phyloP scores from a whole-genome alignment of 2,113 vertebrate species.

The Astur gentilis region DNA sequence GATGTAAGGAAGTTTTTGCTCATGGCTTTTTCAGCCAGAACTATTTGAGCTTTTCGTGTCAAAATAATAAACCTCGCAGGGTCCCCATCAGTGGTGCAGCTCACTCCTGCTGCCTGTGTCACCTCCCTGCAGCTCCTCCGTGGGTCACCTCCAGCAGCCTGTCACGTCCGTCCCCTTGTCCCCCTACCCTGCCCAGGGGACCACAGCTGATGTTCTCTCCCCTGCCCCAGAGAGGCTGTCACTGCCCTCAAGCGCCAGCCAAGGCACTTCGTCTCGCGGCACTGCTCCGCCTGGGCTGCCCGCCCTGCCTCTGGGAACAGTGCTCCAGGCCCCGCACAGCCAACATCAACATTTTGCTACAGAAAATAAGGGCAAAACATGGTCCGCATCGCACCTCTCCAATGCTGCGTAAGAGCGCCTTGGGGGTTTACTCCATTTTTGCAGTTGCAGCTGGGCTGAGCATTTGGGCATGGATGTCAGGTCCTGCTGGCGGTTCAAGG shows the following conservation, averaged over 20 bases:
- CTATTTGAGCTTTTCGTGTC: not conserved
- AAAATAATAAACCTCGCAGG: not conserved
- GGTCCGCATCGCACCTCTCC: rapidly evolving
- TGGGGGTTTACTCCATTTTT: not conserved
- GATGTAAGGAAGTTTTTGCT: not conserved
- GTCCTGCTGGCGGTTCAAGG: not conserved
- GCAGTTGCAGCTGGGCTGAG: not conserved
- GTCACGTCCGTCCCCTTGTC: rapidly evolving
- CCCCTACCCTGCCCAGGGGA: not conserved
- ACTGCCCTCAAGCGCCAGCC: not conserved
- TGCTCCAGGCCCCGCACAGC: not conserved
- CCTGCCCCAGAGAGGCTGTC: not conserved
- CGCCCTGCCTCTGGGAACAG: not conserved
- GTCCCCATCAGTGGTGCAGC: not conserved
- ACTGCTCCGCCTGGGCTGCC: not conserved
- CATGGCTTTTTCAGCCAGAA: not conserved
- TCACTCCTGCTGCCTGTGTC: not conserved
- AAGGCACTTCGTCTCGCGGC: not conserved
- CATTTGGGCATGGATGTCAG: not conserved
- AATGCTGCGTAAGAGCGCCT: not conserved
- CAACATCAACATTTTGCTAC: rapidly evolving
- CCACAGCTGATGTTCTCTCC: not conserved
- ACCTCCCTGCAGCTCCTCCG: not conserved
- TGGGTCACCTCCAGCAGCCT: not conserved
- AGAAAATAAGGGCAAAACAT: not conserved